Base-by-base conservation (phyloP, 2,888 invertebrate species). In the Penaeus monodon region DNA sequence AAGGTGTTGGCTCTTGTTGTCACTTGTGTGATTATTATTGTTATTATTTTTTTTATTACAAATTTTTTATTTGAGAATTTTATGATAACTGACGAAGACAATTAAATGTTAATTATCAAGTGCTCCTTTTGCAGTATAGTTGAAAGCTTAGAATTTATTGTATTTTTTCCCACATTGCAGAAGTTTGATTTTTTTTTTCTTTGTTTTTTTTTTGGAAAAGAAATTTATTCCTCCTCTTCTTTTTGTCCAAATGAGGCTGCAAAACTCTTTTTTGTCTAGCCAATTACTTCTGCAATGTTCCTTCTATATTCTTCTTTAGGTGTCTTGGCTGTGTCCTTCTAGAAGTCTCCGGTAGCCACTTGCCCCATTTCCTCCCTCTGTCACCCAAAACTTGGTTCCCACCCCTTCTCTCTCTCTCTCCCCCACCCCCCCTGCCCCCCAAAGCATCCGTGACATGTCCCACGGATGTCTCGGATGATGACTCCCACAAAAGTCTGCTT, bases 241-340 rank as follows among this genome's bases (percentile, higher is more conserved):
- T 24, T 33, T 29, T 76, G 38, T 76, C 29, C 38, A 76, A 57
- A 57, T 20, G 57, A 57, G 57, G 57, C 57, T 57, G 57, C 57
- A 57, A 57, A 70, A 76, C 44, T 33, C 44, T 38, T 76, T 74
- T 33, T 76, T 33, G 33, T 44, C 38, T 76, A 76, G 76, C 76
- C 76, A 76, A 38, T 33, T n/a, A 33, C 66, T 77, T 76, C 84
- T 84, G 84, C 84, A 84, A 57, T 77, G 77, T 66, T 44, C 66
- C 66, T 65, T 38, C 27, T 77, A 38, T 57, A 77, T 38, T 76
- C 76, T 84, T 83, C 64, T 64, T 29, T 77, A 84, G 84, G 29
- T 78, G 24, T 81, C 81, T 81, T 81, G 49, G 49, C 68, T 81
- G 76, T 76, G 49, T 44, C n/a, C 10, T 27, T 27, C 57, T 76